Percentiles rank a stretch among this genome's conserved stretches.
Conservation (phyloP, 2,888 invertebrate species). For the Odontothrips loti region DNA sequence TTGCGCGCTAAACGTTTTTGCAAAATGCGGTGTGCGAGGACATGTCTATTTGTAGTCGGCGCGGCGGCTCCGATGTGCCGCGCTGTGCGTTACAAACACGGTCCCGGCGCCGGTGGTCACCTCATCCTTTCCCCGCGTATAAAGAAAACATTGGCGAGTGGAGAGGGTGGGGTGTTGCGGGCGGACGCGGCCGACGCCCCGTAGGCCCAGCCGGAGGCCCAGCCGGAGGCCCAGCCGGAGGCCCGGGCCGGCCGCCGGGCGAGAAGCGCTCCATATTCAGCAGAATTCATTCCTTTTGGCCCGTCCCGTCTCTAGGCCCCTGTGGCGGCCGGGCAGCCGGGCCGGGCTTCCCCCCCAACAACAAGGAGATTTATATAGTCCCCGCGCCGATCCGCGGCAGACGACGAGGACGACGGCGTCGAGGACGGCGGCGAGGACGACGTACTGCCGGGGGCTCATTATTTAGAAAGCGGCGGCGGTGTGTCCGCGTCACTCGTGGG, state of each 20-base stretch:
- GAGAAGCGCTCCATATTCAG: no score
- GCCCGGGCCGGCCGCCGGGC: no score
- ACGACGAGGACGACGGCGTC: neutral
- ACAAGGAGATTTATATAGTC: conserved; percentile 20
- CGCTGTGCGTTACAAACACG: neutral
- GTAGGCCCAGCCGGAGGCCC: neutral
- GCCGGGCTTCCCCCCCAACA: neutral
- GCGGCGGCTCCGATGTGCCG: neutral
- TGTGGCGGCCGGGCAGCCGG: neutral
- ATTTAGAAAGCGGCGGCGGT: neutral
- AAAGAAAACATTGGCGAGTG: no score
- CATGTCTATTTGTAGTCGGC: neutral
- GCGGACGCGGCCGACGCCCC: neutral
- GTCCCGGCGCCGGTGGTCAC: neutral
- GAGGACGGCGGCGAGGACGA: no score
- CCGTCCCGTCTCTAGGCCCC: no score
- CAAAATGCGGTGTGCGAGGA: no score
- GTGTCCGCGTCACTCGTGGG: neutral
- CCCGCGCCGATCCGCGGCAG: neutral
- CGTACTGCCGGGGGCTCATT: neutral
- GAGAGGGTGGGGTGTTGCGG: neutral
- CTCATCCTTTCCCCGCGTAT: no score
- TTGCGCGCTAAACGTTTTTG: no score
- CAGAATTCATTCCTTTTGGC: no score
- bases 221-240: no score